Percentiles rank a stretch among this genome's conserved stretches.
Conservation (phyloP, 2,888 invertebrate species). For the Fragum sueziense region DNA sequence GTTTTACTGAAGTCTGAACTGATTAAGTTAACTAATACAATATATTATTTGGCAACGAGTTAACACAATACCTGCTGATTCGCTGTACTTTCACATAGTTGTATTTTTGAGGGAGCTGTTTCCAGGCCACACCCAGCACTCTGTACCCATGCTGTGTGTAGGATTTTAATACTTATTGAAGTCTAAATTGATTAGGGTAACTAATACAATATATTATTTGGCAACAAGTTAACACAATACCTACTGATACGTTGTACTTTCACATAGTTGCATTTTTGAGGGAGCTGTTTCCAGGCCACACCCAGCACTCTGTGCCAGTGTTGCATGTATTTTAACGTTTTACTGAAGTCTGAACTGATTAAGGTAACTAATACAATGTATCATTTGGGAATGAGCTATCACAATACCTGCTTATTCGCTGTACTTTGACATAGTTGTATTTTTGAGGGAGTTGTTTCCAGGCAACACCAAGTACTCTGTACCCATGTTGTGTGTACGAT, state of each 20-base stretch:
- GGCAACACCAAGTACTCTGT: conserved; percentile 83
- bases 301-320: conserved; percentile 84
- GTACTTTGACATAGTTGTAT: conserved; percentile 81
- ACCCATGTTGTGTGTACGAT: conserved; percentile 84
- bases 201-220: too few species aligned
- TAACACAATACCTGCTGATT: too few species aligned
- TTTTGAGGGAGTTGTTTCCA: conserved; percentile 81
- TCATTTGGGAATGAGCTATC: too few species aligned
- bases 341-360: too few species aligned
- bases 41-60: too few species aligned
- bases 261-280: conserved; percentile 81
- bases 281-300: conserved; percentile 82
- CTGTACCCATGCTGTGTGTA: conserved; percentile 84
- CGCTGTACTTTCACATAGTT: conserved; percentile 81
- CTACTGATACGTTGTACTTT: too few species aligned
- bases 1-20: too few species aligned
- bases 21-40: too few species aligned
- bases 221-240: too few species aligned
- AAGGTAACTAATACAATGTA: too few species aligned
- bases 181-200: too few species aligned
- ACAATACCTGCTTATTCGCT: conserved; percentile 80
- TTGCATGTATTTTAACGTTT: conserved; percentile 84
- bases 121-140: conserved; percentile 84
- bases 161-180: conserved; percentile 82
- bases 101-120: conserved; percentile 81